Conservation (phyloP, 2,797 vertebrate species). For the Myotis planiceps region DNA sequence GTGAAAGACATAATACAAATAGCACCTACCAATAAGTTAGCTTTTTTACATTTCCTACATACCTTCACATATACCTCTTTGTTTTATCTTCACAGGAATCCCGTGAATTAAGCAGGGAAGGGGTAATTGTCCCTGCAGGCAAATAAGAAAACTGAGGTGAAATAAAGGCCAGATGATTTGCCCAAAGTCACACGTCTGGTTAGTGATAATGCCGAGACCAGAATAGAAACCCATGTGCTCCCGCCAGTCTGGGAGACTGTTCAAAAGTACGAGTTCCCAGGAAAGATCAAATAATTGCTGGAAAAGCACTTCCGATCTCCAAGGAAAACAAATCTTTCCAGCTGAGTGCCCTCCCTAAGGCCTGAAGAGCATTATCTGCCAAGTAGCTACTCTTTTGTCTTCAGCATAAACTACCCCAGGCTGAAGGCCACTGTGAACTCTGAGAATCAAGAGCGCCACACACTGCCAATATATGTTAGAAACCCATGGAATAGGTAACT, state of each 20-base stretch:
- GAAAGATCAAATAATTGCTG: conserved; percentile 77
- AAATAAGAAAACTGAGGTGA: background rate
- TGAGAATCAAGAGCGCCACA: background rate
- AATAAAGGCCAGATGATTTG: conserved; percentile 10
- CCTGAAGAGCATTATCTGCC: conserved; percentile 55
- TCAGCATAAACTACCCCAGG: background rate
- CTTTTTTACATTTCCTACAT: background rate
- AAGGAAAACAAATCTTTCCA: conserved; percentile 68
- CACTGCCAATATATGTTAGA: background rate
- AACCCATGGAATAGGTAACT: background rate
- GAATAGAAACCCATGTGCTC: conserved; percentile 37
- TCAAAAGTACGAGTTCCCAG: conserved; percentile 62
- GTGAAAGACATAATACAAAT: background rate
- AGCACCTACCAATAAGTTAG: background rate
- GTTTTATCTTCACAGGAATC: conserved; percentile 11
- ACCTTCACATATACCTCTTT: background rate
- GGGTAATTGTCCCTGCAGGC: background rate
- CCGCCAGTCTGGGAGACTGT: conserved; percentile 42
- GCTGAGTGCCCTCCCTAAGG: conserved; percentile 68
- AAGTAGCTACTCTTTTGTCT: conserved; percentile 60
- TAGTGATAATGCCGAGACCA: background rate
- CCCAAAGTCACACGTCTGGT: background rate
- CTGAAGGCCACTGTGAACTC: conserved; percentile 29
- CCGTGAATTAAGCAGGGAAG: background rate
- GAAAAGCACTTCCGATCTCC: conserved; percentile 71